phyloP scores from a whole-genome alignment of 2,113 vertebrate genomes.

The Pongo abelii region DNA sequence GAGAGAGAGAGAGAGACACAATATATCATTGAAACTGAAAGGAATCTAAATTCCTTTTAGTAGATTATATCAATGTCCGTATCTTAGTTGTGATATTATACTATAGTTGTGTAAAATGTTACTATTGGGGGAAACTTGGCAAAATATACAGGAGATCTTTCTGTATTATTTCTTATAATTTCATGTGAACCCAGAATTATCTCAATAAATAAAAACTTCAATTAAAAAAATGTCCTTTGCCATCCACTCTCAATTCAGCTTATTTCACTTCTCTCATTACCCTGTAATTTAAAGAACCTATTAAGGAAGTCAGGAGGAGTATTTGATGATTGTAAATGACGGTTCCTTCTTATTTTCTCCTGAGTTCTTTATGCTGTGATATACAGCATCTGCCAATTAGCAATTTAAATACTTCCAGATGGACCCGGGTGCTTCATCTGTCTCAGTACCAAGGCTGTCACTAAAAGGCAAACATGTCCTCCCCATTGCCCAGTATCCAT shows the following conservation, averaged over 20 bases:
- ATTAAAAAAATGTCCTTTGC: not conserved
- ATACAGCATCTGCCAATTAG: slow-evolving; percentile 5
- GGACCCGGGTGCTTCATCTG: not conserved
- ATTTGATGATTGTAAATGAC: slow-evolving; percentile 11
- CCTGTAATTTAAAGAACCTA: not conserved
- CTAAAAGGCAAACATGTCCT: not conserved
- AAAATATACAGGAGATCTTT: not conserved
- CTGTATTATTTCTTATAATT: not conserved
- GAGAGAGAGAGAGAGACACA: not conserved
- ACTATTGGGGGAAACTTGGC: not conserved
- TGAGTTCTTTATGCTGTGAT: not conserved
- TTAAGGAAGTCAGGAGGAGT: not conserved
- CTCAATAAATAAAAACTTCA: not conserved
- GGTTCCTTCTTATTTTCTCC: not conserved
- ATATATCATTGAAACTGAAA: not conserved
- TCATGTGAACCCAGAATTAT: not conserved
- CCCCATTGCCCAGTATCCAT: not conserved
- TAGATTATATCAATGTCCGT: not conserved
- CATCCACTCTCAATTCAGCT: not conserved
- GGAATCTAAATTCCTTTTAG: not conserved
- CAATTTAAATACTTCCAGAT: slow-evolving; percentile 18
- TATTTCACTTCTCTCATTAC: not conserved
- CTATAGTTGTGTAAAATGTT: not conserved
- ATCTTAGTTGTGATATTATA: not conserved
- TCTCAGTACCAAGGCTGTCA: not conserved